These are phyloP conservation scores for Acropternis orthonyx DNA, from an alignment of 2,797 vertebrate species.

Conservation along the genomic window DNA sequence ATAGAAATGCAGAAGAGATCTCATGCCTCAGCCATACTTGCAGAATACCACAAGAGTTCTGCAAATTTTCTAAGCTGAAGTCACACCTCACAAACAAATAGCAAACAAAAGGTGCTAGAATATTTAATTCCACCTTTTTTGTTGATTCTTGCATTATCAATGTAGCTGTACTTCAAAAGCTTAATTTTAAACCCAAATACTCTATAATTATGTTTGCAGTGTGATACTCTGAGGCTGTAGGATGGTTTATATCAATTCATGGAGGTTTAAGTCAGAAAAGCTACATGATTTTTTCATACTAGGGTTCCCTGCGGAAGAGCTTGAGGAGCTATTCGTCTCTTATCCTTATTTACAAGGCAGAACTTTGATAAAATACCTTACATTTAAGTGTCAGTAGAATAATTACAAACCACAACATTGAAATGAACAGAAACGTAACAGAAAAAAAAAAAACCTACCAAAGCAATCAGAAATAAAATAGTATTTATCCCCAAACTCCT, in stretches of 20 bases:
- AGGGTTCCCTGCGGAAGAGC: background rate
- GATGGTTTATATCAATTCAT: background rate
- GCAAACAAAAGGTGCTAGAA: background rate
- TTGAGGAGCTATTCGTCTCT: background rate
- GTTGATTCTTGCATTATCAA: background rate
- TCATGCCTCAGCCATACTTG: background rate
- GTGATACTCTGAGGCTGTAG: background rate
- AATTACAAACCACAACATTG: background rate
- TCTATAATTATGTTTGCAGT: background rate
- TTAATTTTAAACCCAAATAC: background rate
- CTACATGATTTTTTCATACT: background rate
- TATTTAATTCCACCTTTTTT: background rate
- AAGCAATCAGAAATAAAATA: background rate
- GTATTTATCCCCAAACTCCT: background rate
- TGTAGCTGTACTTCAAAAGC: background rate
- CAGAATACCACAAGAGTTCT: background rate
- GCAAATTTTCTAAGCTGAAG: background rate
- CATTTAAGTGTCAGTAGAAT: background rate
- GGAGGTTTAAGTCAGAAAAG: background rate
- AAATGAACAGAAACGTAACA: background rate
- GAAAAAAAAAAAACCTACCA: background rate
- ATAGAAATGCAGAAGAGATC: background rate
- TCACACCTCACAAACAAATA: background rate
- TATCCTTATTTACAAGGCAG: background rate
- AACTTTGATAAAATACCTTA: background rate